A percentile compares a stretch with the other conserved stretches of the same genome.
These are phyloP conservation scores for Saturnia pavonia DNA, from an alignment of 2,888 invertebrate species.

Conservation along the genomic window DNA sequence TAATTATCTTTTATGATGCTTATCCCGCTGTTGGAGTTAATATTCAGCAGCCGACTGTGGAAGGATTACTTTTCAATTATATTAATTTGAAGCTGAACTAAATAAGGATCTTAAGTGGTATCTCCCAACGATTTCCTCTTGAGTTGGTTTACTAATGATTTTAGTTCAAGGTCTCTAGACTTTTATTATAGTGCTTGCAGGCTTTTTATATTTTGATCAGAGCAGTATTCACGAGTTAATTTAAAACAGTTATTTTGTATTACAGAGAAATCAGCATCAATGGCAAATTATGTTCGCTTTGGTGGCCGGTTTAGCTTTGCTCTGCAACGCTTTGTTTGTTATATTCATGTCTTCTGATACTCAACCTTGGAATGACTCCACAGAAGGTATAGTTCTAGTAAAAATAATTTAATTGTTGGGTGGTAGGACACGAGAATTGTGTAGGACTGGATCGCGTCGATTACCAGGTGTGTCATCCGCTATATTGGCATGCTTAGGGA, in stretches of 20 bases:
- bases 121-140: too few relatives aligned
- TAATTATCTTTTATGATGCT: too few relatives aligned
- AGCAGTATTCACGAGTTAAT: background rate
- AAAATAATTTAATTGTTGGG: too few relatives aligned
- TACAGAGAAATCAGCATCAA: slow-evolving; percentile 50
- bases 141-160: too few relatives aligned
- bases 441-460: too few relatives aligned
- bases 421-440: too few relatives aligned
- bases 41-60: background rate
- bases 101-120: background rate
- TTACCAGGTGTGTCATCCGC: too few relatives aligned
- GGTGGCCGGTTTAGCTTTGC: slow-evolving; percentile 82
- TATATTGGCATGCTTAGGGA: too few relatives aligned
- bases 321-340: slow-evolving; percentile 84
- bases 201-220: background rate
- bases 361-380: slow-evolving; percentile 84
- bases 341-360: slow-evolving; percentile 84
- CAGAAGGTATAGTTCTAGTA: slow-evolving; percentile 5
- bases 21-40: background rate
- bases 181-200: too few relatives aligned
- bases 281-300: slow-evolving; percentile 87
- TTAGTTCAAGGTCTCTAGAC: too few relatives aligned
- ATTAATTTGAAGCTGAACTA: background rate
- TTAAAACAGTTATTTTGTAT: slow-evolving; percentile 12
- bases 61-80: background rate